These are phyloP conservation scores for Scaptomyza parva DNA, from an alignment of 2,888 invertebrate species.

Conservation along the genomic window DNA sequence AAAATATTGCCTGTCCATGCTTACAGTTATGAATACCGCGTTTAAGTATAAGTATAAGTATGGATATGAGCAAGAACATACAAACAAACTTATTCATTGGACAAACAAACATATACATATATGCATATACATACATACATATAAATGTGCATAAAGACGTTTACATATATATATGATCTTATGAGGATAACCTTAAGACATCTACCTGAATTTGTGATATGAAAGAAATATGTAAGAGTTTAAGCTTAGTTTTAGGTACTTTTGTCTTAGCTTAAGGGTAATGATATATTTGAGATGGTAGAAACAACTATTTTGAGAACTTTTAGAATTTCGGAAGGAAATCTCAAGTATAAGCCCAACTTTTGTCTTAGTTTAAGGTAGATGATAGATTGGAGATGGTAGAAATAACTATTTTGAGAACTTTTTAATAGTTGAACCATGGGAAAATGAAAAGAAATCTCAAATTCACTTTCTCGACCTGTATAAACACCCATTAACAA, in stretches of 20 bases:
- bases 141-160: too few species aligned
- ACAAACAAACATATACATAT: not conserved
- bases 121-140: not conserved
- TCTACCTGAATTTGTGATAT: conserved; percentile 33
- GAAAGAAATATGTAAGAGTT: not conserved
- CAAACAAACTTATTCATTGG: not conserved
- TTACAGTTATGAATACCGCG: conserved; percentile 47
- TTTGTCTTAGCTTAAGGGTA: too few species aligned
- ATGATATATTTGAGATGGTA: not conserved
- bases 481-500: not conserved
- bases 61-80: conserved; percentile 10
- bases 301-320: too few species aligned
- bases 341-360: too few species aligned
- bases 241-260: too few species aligned
- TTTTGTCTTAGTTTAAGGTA: too few species aligned
- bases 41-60: conserved; percentile 28
- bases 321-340: too few species aligned
- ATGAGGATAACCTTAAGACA: conserved; percentile 42
- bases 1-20: conserved; percentile 34
- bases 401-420: too few species aligned
- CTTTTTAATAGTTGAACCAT: too few species aligned
- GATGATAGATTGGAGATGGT: not conserved
- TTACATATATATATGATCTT: conserved; percentile 13
- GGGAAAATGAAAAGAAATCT: too few species aligned
- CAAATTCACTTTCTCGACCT: too few species aligned